These are phyloP conservation scores for Pseudocheirus occidentalis DNA, from an alignment of 2,797 vertebrate genomes.

Conservation along the genomic window DNA sequence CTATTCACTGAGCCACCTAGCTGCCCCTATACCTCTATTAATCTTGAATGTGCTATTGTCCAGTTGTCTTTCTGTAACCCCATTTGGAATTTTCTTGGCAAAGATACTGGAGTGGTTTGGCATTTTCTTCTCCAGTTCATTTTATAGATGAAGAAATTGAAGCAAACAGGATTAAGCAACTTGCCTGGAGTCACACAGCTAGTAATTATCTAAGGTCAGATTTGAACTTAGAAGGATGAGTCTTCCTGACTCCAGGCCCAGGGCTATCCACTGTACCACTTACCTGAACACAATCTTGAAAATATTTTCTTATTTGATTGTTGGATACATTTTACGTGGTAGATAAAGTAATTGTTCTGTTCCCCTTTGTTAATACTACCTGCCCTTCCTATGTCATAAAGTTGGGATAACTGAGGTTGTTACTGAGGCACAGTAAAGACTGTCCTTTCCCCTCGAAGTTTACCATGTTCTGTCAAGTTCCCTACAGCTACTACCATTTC, in stretches of 20 bases:
- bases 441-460: neutral
- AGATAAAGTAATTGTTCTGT: neutral
- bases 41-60: neutral
- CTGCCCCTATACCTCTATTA: too few relatives aligned
- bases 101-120: too few relatives aligned
- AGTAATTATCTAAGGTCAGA: neutral
- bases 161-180: neutral
- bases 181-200: neutral
- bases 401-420: neutral
- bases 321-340: neutral
- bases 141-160: too few relatives aligned
- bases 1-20: too few relatives aligned
- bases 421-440: neutral
- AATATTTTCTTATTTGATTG: neutral
- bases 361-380: neutral
- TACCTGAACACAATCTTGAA: neutral
- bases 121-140: too few relatives aligned
- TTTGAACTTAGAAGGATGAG: too few relatives aligned
- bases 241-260: too few relatives aligned
- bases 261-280: too few relatives aligned
- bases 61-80: too few relatives aligned
- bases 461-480: neutral
- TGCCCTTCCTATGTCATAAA: neutral
- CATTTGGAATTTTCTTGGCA: too few relatives aligned
- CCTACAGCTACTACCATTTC: neutral